phyloP scores from a whole-genome alignment of 2,888 invertebrate genomes.

The Synanthedon tipuliformis region DNA sequence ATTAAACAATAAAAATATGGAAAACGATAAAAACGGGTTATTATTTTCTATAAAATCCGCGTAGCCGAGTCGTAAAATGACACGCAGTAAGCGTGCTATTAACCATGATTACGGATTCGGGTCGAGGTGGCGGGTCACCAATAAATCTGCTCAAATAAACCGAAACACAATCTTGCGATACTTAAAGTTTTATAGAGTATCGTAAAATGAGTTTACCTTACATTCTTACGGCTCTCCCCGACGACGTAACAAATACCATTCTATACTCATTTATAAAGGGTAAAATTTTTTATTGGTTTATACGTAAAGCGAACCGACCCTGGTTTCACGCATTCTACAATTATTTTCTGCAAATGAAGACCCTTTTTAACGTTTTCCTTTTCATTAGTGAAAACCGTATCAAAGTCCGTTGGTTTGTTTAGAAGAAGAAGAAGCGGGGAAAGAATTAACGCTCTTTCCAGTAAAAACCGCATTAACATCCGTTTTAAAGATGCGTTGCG shows the following conservation, averaged over 20 bases:
- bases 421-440: no score
- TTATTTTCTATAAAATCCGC: neutral
- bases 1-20: neutral
- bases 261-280: no score
- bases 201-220: constrained; percentile 34
- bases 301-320: no score
- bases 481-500: no score
- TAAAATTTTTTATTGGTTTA: no score
- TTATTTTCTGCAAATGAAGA: no score
- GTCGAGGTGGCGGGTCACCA: constrained; percentile 29
- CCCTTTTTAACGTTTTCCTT: no score
- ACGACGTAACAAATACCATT: constrained; percentile 1
- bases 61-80: constrained; percentile 29
- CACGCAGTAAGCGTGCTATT: constrained; percentile 38
- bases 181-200: constrained; percentile 21
- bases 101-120: constrained; percentile 40
- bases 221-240: constrained; percentile 14
- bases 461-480: no score
- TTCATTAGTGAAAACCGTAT: no score
- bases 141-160: constrained; percentile 41
- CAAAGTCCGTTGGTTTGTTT: no score
- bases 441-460: no score
- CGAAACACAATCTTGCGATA: constrained; percentile 21
- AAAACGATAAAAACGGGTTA: neutral
- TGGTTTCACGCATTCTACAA: no score